Evolutionary conservation across 1,140 invertebrate species (phyloP).

Genomic region (Drosophila parvula): DNA sequence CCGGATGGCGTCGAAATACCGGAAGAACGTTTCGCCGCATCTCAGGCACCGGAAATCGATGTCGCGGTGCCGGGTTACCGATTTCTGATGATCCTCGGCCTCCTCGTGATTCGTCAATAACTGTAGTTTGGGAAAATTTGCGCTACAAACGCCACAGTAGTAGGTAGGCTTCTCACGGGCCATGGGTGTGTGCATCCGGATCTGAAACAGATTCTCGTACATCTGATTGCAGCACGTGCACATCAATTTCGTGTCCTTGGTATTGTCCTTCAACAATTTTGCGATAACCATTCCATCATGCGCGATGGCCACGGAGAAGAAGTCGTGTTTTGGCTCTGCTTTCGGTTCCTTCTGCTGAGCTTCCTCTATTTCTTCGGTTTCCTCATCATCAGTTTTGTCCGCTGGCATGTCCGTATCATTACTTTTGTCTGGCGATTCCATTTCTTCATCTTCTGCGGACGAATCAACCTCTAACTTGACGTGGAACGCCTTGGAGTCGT

Average conservation of each 20-base stretch:
- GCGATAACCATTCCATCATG: conserved; percentile 13
- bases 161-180: conserved; percentile 2
- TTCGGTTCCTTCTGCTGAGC: background rate
- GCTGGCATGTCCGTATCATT: background rate
- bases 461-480: background rate
- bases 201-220: conserved; percentile 6
- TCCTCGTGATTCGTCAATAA: background rate
- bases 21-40: background rate
- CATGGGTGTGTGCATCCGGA: conserved; percentile 6
- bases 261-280: conserved; percentile 16
- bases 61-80: background rate
- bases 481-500: conserved; percentile 26
- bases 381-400: background rate
- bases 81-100: background rate
- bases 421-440: background rate
- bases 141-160: conserved; percentile 15
- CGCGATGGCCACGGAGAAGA: conserved; percentile 12
- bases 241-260: conserved; percentile 8
- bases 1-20: conserved; percentile 13
- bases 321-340: background rate
- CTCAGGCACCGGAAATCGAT: conserved; percentile 17
- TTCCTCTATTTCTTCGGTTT: background rate
- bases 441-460: conserved; percentile 8
- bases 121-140: background rate
- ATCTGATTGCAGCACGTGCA: conserved; percentile 25